Evolutionary conservation across 2,888 invertebrate genomes (phyloP).

Genomic region (Papilio gigon): DNA sequence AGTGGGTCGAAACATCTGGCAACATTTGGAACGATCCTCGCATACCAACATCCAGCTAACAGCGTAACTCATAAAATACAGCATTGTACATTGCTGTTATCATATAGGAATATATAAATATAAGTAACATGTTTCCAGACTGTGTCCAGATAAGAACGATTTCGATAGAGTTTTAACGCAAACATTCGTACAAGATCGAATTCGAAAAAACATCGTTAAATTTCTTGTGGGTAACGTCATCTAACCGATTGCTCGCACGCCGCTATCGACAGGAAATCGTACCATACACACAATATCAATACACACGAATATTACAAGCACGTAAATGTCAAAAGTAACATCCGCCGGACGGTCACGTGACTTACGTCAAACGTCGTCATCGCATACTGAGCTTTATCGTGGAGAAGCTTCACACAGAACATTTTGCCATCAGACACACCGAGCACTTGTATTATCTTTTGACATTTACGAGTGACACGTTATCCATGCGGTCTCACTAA

Average conservation of each 20-base stretch:
- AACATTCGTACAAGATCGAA: conserved; percentile 46
- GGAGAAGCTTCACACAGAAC: conserved; percentile 73
- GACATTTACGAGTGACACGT: conserved; percentile 80
- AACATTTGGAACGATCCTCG: conserved; percentile 13
- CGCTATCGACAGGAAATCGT: conserved; percentile 52
- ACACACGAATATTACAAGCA: conserved; percentile 48
- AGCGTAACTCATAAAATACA: conserved; percentile 18
- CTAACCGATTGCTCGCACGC: conserved; percentile 53
- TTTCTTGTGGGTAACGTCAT: conserved; percentile 45
- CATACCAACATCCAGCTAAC: conserved; percentile 8
- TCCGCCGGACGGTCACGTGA: conserved; percentile 60
- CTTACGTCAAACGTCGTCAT: conserved; percentile 74
- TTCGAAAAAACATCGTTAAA: conserved; percentile 44
- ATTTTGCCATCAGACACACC: conserved; percentile 54
- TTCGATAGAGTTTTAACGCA: conserved; percentile 45
- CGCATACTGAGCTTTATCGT: conserved; percentile 73
- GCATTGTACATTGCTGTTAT: conserved; percentile 34
- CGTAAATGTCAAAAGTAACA: conserved; percentile 75
- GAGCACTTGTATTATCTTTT: conserved; percentile 66
- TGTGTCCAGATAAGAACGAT: conserved; percentile 50
- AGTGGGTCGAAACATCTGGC: conserved; percentile 28
- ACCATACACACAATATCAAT: conserved; percentile 63
- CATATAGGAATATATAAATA: conserved; percentile 27
- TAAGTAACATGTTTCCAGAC: conserved; percentile 42
- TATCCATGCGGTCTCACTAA: conserved; percentile 74